Base-by-base conservation (phyloP, 1,140 invertebrate species). In the Ephestia elutella region DNA sequence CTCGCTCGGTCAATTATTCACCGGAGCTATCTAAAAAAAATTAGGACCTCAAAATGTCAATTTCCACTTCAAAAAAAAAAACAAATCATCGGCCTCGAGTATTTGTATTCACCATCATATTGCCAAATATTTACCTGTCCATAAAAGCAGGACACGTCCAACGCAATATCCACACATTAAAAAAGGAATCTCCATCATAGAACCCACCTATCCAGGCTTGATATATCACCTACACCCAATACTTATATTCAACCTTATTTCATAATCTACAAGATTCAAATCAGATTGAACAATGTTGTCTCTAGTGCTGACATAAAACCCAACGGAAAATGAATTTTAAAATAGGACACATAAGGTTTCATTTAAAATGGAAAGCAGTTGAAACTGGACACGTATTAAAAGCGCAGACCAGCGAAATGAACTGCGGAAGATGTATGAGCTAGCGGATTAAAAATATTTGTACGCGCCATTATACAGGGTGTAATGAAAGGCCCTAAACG, bases 371-470 rank as follows among this genome's bases (percentile, higher is more conserved):
- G n/a, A 44, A 44, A 17, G n/a, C 15, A 44, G 25, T 32, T 19
- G 18, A 59, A 63, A 63, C 59, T 66, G 59, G 61, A 64, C 65
- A 71, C 57, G 72, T 80, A 80, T 80, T 79, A 84, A 81, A 76
- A 75, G 69, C 75, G 75, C 71, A 63, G 79, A 70, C 70, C 72
- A 78, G 73, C 76, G 77, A 87, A 85, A 87, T 87, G 84, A 87
- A 85, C 83, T 81, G 77, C 78, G 73, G 75, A 86, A 86, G 83
- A 86, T 86, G 82, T 86, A 85, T 86, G 83, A 75, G 76, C 71
- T 65, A 62, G 65, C 70, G 83, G 83, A 86, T 86, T 86, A 86
- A 86, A 86, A 86, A 86, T 86, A 86, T 86, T 86, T 86, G 83
- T 82, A 79, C 82, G 83, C 70, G 71, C 83, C 82, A 86, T 86